Conservation (phyloP, 2,797 vertebrate genomes). For the Sebastes wilsoni region DNA sequence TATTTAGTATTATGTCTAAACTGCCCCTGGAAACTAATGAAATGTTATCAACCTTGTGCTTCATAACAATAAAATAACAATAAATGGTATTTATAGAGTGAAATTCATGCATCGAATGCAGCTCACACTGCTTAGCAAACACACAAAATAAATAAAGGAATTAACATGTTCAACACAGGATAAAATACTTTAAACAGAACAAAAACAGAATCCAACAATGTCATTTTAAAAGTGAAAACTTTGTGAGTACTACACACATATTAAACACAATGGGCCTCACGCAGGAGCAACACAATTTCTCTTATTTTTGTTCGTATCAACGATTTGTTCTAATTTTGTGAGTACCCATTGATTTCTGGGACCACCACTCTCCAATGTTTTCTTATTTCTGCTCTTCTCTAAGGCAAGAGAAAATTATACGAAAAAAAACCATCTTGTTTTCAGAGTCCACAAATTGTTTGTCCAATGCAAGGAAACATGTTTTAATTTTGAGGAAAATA, state of each 20-base stretch:
- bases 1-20: not conserved
- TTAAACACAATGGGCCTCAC: not conserved
- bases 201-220: not conserved
- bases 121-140: not conserved
- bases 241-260: not conserved
- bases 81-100: not conserved
- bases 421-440: no score
- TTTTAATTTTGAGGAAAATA: no score
- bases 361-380: no score
- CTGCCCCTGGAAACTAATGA: not conserved
- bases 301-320: no score
- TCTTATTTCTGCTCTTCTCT: no score
- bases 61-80: not conserved
- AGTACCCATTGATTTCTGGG: no score
- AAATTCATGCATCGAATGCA: not conserved
- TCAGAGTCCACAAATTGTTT: rapidly evolving
- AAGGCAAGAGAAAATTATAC: no score
- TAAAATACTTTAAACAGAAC: not conserved
- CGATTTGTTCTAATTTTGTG: no score
- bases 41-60: not conserved
- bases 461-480: no score
- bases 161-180: not conserved
- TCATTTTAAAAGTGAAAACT: not conserved
- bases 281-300: no score
- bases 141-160: not conserved